phyloP scores from a whole-genome alignment of 2,888 invertebrate genomes.

The Eilema depressum region DNA sequence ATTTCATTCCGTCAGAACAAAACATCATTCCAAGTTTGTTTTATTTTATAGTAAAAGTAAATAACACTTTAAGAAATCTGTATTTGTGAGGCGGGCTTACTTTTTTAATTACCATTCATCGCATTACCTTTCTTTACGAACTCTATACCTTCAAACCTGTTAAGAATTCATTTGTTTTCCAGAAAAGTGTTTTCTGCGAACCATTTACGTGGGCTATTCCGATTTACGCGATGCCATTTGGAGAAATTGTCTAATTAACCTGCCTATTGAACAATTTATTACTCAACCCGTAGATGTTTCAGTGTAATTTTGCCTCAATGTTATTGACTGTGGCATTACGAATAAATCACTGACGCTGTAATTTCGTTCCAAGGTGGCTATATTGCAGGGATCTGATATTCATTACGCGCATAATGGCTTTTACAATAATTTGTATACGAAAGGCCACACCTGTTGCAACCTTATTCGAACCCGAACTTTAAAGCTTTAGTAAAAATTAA shows the following conservation, averaged over 20 bases:
- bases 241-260: conserved; percentile 82
- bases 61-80: conserved; percentile 30
- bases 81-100: conserved; percentile 27
- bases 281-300: conserved; percentile 68
- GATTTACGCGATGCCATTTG: conserved; percentile 74
- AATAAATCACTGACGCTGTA: conserved; percentile 67
- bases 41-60: conserved; percentile 45
- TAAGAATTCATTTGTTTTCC: conserved; percentile 70
- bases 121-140: conserved; percentile 49
- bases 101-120: conserved; percentile 50
- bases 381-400: conserved; percentile 47
- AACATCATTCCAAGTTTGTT: conserved; percentile 39
- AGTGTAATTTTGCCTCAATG: conserved; percentile 69
- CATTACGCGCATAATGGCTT: conserved; percentile 30
- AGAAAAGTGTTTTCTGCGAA: conserved; percentile 60
- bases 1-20: conserved; percentile 37
- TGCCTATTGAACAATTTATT: conserved; percentile 81
- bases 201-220: conserved; percentile 66
- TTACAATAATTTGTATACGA: conserved; percentile 19
- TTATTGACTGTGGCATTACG: conserved; percentile 72
- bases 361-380: conserved; percentile 53
- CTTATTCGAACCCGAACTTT: not conserved
- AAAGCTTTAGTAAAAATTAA: not conserved
- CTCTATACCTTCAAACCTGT: conserved; percentile 53
- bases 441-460: conserved; percentile 30